Evolutionary conservation across 2,888 invertebrate species (phyloP).

Genomic region (Nemotelus nigrinus): DNA sequence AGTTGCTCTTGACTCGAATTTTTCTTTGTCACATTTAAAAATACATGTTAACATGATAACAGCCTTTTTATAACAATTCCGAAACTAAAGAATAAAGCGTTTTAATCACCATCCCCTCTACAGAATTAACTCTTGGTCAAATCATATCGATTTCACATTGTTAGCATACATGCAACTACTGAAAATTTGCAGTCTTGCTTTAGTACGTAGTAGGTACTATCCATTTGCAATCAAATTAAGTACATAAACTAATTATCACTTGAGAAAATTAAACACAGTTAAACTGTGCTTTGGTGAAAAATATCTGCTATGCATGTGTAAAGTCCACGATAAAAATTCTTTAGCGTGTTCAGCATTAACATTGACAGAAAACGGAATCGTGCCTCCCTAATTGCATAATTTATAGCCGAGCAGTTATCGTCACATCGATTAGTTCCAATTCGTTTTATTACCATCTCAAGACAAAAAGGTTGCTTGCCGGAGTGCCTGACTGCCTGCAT

Average conservation of each 20-base stretch:
- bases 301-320: constrained; percentile 7
- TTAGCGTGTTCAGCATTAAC: constrained; percentile 39
- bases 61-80: too few species aligned
- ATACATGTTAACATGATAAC: too few species aligned
- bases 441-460: constrained; percentile 41
- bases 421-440: constrained; percentile 45
- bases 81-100: too few species aligned
- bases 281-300: background rate
- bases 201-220: too few species aligned
- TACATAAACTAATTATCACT: constrained; percentile 6
- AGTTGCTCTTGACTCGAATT: too few species aligned
- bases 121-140: too few species aligned
- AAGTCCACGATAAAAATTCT: constrained; percentile 31
- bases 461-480: constrained; percentile 29
- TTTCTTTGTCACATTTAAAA: too few species aligned
- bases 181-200: too few species aligned
- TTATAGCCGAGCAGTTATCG: constrained; percentile 52
- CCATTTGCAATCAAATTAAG: background rate
- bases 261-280: background rate
- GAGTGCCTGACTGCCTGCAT: too few species aligned
- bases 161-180: too few species aligned
- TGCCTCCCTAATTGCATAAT: constrained; percentile 55
- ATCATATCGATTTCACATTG: too few species aligned
- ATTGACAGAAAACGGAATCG: constrained; percentile 53
- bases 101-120: too few species aligned